These are phyloP conservation scores for Temnothorax curvispinosus DNA, from an alignment of 1,140 invertebrate genomes.

Conservation along the genomic window DNA sequence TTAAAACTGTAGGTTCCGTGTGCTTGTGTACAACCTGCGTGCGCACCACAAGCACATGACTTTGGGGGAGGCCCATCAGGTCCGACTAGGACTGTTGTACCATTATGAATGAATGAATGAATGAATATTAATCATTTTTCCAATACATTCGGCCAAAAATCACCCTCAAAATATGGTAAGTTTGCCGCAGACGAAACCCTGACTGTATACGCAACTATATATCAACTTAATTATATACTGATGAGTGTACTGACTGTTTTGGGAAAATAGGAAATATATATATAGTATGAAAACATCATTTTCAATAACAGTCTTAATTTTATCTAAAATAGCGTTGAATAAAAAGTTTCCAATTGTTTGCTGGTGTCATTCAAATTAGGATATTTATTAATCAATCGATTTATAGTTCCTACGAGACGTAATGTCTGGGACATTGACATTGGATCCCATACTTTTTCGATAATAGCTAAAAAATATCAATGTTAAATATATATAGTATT, in stretches of 20 bases:
- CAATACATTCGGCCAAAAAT: too few relatives aligned
- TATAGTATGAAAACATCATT: constrained; percentile 94
- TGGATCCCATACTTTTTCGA: constrained; percentile 96
- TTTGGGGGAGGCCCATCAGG: too few relatives aligned
- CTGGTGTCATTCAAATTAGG: constrained; percentile 91
- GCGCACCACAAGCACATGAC: too few relatives aligned
- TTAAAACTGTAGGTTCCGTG: too few relatives aligned
- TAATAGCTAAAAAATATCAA: constrained; percentile 88
- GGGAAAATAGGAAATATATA: constrained; percentile 88
- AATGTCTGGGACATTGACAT: constrained; percentile 95
- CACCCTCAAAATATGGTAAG: too few relatives aligned
- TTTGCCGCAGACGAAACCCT: too few relatives aligned
- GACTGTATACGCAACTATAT: not conserved
- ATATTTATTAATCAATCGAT: constrained; percentile 90
- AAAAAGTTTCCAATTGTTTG: constrained; percentile 90
- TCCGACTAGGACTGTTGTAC: too few relatives aligned
- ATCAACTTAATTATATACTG: constrained; percentile 35
- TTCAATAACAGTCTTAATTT: constrained; percentile 92
- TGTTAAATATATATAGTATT: not conserved
- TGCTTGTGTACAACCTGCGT: too few relatives aligned
- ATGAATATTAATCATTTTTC: too few relatives aligned
- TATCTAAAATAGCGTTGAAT: constrained; percentile 90
- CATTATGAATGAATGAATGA: too few relatives aligned
- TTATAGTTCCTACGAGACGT: constrained; percentile 90
- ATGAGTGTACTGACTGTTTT: constrained; percentile 88